These are phyloP conservation scores for Tachysurus fulvidraco DNA, from an alignment of 2,113 vertebrate species.

Conservation along the genomic window DNA sequence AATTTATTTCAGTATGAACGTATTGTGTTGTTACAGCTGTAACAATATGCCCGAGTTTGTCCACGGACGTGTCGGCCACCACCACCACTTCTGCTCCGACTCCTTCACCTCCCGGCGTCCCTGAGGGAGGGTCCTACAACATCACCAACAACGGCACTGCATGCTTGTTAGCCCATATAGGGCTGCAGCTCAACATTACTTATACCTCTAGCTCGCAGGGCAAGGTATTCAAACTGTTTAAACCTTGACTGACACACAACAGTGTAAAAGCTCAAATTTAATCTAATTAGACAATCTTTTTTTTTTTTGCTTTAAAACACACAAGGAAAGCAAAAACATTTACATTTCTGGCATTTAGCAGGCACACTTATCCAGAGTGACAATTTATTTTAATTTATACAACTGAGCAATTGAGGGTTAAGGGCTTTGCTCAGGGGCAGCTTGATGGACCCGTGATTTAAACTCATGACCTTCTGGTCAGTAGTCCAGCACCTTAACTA, in stretches of 20 bases:
- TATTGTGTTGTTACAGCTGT: slow-evolving; percentile 34
- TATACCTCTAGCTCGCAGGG: slow-evolving; percentile 64
- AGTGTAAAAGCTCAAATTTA: too few species aligned
- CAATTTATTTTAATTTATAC: too few species aligned
- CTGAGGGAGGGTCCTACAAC: slow-evolving; percentile 72
- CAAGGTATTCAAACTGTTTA: slow-evolving; percentile 61
- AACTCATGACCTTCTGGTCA: too few species aligned
- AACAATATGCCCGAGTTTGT: slow-evolving; percentile 59
- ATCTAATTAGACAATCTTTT: background rate
- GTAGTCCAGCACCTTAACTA: too few species aligned
- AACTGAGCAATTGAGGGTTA: too few species aligned
- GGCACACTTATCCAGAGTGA: too few species aligned
- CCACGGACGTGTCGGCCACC: slow-evolving; percentile 63
- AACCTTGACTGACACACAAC: background rate
- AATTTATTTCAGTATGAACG: background rate
- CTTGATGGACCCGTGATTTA: too few species aligned
- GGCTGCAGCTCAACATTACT: slow-evolving; percentile 86
- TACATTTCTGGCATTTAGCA: too few species aligned
- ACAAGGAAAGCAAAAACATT: background rate
- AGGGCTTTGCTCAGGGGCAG: too few species aligned
- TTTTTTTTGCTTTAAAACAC: background rate
- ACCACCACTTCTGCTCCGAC: slow-evolving; percentile 54
- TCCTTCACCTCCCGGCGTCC: slow-evolving; percentile 60
- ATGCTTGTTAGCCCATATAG: slow-evolving; percentile 87
- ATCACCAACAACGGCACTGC: slow-evolving; percentile 74